A percentile compares a stretch with the other conserved stretches of the same genome.
Evolutionary conservation across 2,797 vertebrate genomes (phyloP).

Genomic region (Parauchenoglanis punctatus): DNA sequence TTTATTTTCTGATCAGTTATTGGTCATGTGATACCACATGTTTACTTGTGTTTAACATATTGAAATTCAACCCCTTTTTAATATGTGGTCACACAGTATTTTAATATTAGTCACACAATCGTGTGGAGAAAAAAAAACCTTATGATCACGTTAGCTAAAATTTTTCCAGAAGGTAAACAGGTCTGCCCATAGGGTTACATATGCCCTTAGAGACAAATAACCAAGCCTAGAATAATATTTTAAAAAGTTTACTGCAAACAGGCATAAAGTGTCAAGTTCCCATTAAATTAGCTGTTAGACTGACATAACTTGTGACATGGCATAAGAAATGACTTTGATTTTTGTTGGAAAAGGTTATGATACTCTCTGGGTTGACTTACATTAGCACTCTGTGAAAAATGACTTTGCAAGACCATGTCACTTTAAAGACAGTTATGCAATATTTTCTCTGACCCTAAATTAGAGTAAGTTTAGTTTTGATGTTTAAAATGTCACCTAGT

Average conservation of each 20-base stretch:
- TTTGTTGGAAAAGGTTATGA: background rate
- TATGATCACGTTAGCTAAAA: background rate
- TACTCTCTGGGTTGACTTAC: background rate
- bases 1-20: background rate
- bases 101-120: background rate
- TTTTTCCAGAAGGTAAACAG: background rate
- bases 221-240: background rate
- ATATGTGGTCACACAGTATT: background rate
- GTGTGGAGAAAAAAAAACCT: background rate
- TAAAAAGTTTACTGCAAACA: background rate
- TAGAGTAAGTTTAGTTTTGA: constrained; percentile 11
- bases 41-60: background rate
- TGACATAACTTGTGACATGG: background rate
- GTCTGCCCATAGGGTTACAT: background rate
- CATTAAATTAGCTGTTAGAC: background rate
- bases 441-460: constrained; percentile 24
- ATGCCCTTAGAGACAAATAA: background rate
- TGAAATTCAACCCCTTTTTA: background rate
- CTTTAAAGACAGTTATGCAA: constrained; percentile 16
- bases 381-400: constrained; percentile 13
- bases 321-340: background rate
- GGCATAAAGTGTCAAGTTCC: background rate
- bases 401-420: background rate
- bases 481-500: constrained; percentile 23
- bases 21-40: background rate